Base-by-base conservation (phyloP, 2,797 vertebrate genomes). In the Catostomus latipinnis region DNA sequence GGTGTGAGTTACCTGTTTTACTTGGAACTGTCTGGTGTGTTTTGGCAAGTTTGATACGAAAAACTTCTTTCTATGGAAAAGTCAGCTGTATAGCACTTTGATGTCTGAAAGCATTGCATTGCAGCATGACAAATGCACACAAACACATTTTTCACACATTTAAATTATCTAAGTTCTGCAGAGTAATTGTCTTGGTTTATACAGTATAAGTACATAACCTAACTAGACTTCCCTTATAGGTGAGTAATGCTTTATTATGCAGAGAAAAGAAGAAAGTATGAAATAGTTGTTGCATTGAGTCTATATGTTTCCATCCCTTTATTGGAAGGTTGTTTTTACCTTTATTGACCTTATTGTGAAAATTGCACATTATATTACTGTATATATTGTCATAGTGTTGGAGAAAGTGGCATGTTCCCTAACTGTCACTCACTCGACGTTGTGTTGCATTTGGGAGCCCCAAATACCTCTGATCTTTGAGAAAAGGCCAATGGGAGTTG, bases 21-120 rank as follows among this genome's bases (percentile, higher is more conserved):
- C 65, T 77, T 81, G 74, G 77, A 74, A 43, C 34, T 60, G 49
- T 78, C 71, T 79, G 49, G 69, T 76, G 22, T 58, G 78, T 71
- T 75, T 81, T 82, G 60, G 60, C 49, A 78, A 65, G 60, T 54
- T 22, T 72, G 14, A 45, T 18, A 61, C 50, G 57, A 67, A 69
- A 62, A 48, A 8, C 66, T 34, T 54, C 56, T 60, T 14, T 52
- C 54, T 49, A 11, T 60, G 66, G 76, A 80, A 75, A 83, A 66
- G 22, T 45, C 18, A 66, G 70, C 48, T 65, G 69, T 80, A 48
- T 73, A 68, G 61, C 61, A 48, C 56, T 78, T 78, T 82, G 70
- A 73, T 82, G 57, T 61, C 10, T 16, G 48, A 58, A 58, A 75
- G 65, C 79, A 71, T 74, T 82, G 72, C 74, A 77, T 56, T 1